Evolutionary conservation across 2,888 invertebrate genomes (phyloP), one percentile per base, ranked within the genome.

Genomic region (Pachydiplax longipennis): DNA sequence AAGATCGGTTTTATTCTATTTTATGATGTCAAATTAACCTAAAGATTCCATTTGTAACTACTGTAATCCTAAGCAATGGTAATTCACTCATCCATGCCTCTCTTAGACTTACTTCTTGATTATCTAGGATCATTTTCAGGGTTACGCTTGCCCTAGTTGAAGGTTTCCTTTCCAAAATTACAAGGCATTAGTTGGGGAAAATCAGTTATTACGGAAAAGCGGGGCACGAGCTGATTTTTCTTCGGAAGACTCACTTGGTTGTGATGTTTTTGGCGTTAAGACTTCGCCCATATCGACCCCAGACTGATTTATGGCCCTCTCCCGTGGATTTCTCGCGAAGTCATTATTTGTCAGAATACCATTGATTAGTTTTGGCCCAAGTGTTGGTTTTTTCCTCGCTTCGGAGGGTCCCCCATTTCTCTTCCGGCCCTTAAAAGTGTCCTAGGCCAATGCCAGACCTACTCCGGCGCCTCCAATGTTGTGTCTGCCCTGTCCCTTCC

Each of bases 321-420:
- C 81, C 80, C 22, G 58, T 90, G 90, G 90, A 81, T 91, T 65
- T 37, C 87, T 90, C 90, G 80, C 90, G 91, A 91, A 91, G 91
- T 82, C 73, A 90, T 91, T 91, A 91, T 91, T 91, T 91, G 91
- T 91, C 91, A 90, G 82, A 91, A 91, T 44, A 87, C 87, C 87
- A 87, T 87, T 87, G 87, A 87, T 87, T 87, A 87, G 87, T 87
- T 87, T 37, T 87, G 87, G 87, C 87, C 58, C 87, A 83, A 83
- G 83, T 37, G 61, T 58, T 87, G 40, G 87, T 58, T 87, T 87
- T 87, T 87, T 87, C 83, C 58, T 35, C 13, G 10, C 61, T 22
- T n/a, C 65, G 22, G 37, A 83, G 58, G 53, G 53, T 48, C 53
- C 83, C 83, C 58, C 83, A 83, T 83, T 83, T 83, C 83, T 83